Conservation (phyloP, 2,113 vertebrate genomes). For the Pampusana beccarii region DNA sequence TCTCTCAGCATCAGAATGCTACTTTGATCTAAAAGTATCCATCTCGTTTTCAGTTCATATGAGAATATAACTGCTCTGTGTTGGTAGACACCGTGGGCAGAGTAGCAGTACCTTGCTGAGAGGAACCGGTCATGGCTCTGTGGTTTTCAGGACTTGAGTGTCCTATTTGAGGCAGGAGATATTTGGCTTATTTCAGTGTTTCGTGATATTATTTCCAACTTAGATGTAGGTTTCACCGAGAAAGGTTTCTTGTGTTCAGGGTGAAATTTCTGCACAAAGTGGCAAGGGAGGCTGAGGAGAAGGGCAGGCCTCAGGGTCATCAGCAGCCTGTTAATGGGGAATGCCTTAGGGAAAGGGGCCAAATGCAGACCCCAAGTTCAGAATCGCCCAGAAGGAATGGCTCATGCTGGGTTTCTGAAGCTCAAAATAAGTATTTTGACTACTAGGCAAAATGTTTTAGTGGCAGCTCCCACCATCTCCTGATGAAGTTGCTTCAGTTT, state of each 20-base stretch:
- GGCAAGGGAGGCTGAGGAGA: neutral
- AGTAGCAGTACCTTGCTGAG: neutral
- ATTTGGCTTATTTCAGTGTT: neutral
- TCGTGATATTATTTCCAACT: neutral
- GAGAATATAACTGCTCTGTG: neutral
- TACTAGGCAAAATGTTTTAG: neutral
- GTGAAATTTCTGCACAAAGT: neutral
- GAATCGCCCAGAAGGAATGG: neutral
- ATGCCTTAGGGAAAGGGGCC: neutral
- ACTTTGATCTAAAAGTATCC: neutral
- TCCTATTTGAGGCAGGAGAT: neutral
- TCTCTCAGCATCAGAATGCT: neutral
- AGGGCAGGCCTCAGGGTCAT: neutral
- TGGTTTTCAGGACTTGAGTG: neutral
- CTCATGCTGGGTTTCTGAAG: neutral
- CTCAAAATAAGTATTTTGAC: neutral
- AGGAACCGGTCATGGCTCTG: neutral
- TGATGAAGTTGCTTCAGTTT: neutral
- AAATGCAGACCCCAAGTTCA: neutral
- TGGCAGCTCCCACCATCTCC: neutral
- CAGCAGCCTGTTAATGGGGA: neutral
- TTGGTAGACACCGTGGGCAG: neutral
- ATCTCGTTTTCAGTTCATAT: neutral
- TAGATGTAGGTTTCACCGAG: neutral
- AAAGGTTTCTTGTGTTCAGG: neutral